Percentiles rank a stretch among this genome's conserved stretches.
These are phyloP conservation scores for Clanis bilineata DNA, from an alignment of 2,888 invertebrate species.

Conservation along the genomic window DNA sequence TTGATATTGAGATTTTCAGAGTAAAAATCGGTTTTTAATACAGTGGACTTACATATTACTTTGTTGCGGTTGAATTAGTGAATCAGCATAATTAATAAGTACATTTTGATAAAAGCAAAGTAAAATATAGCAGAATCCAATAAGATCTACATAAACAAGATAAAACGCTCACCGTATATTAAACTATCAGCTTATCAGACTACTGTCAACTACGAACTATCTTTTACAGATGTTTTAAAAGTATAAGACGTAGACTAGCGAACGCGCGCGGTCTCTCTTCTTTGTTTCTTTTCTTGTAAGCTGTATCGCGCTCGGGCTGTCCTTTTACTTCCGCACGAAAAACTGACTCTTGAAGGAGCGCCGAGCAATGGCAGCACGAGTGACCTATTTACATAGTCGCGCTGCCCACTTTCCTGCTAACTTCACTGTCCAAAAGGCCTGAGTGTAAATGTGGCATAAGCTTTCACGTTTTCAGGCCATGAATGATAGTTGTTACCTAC, in stretches of 20 bases:
- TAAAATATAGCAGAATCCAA: background rate
- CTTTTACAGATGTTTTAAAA: slow-evolving; percentile 9
- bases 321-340: too few relatives aligned
- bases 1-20: too few relatives aligned
- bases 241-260: background rate
- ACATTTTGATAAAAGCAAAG: background rate
- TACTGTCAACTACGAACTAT: background rate
- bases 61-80: background rate
- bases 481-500: too few relatives aligned
- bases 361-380: too few relatives aligned
- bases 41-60: background rate
- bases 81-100: background rate
- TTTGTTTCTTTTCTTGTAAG: too few relatives aligned
- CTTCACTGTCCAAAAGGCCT: too few relatives aligned
- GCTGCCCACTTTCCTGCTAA: too few relatives aligned
- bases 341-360: too few relatives aligned
- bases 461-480: too few relatives aligned
- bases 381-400: too few relatives aligned
- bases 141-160: background rate
- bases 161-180: background rate
- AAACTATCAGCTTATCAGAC: slow-evolving; percentile 2
- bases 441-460: too few relatives aligned
- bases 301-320: too few relatives aligned
- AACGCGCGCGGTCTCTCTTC: background rate
- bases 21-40: background rate